These are phyloP conservation scores for Stomatorhinus ivindoensis DNA, from an alignment of 2,113 vertebrate genomes.

Conservation along the genomic window DNA sequence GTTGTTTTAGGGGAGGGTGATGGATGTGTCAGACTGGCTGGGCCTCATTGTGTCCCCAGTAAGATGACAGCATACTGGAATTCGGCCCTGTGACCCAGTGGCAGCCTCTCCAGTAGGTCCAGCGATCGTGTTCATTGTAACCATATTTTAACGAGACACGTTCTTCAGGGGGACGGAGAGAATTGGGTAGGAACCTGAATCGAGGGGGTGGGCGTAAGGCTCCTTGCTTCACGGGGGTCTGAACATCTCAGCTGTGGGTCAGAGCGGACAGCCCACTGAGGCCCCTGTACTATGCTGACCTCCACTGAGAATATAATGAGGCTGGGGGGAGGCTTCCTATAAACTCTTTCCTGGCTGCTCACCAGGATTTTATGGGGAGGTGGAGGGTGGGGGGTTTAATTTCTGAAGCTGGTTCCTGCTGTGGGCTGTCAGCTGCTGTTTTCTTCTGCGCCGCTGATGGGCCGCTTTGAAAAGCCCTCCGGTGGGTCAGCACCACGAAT, in stretches of 20 bases:
- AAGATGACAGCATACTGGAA: not conserved
- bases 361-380: constrained; percentile 42
- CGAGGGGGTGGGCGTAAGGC: not conserved
- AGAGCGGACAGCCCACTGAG: constrained; percentile 18
- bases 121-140: not conserved
- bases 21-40: constrained; percentile 46
- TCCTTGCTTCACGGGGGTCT: not conserved
- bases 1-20: constrained; percentile 47
- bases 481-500: not conserved
- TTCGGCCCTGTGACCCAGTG: not conserved
- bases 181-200: not conserved
- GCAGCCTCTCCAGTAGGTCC: not conserved
- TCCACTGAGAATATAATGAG: constrained; percentile 18
- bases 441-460: constrained; percentile 30
- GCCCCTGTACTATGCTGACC: constrained; percentile 29
- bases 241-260: constrained; percentile 28
- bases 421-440: constrained; percentile 41
- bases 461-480: not conserved
- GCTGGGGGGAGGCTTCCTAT: constrained; percentile 46
- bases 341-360: constrained; percentile 47
- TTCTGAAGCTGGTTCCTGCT: constrained; percentile 49
- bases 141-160: not conserved
- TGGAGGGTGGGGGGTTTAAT: constrained; percentile 24
- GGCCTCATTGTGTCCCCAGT: not conserved
- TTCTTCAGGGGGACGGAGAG: not conserved